Evolutionary conservation across 2,113 vertebrate genomes (phyloP).

Genomic region (Synodontis membranacea): DNA sequence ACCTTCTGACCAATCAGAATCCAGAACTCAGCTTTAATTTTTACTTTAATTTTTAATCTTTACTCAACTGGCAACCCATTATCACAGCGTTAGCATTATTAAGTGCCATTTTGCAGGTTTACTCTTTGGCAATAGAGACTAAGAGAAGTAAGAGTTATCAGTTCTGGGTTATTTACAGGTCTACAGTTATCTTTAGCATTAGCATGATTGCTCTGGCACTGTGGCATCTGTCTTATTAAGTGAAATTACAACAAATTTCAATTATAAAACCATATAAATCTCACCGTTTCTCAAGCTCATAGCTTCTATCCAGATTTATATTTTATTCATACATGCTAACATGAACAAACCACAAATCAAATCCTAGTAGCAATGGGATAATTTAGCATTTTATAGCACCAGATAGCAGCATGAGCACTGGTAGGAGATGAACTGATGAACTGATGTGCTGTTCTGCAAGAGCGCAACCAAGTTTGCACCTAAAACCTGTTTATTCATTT

Average conservation of each 20-base stretch:
- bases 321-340: background rate
- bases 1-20: background rate
- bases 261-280: background rate
- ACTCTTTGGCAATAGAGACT: background rate
- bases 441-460: background rate
- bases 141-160: background rate
- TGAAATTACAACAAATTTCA: background rate
- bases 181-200: too few relatives aligned
- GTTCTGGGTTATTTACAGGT: background rate
- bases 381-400: background rate
- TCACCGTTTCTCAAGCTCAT: too few relatives aligned
- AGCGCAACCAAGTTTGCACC: background rate
- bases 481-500: constrained; percentile 8
- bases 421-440: background rate
- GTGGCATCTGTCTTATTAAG: background rate
- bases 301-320: background rate
- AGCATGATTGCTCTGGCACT: background rate
- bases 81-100: background rate
- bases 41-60: too few relatives aligned
- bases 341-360: background rate
- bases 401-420: background rate
- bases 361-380: background rate
- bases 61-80: background rate
- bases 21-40: background rate
- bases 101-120: background rate